Evolutionary conservation across 2,888 invertebrate genomes (phyloP).

Genomic region (Thereva unica): DNA sequence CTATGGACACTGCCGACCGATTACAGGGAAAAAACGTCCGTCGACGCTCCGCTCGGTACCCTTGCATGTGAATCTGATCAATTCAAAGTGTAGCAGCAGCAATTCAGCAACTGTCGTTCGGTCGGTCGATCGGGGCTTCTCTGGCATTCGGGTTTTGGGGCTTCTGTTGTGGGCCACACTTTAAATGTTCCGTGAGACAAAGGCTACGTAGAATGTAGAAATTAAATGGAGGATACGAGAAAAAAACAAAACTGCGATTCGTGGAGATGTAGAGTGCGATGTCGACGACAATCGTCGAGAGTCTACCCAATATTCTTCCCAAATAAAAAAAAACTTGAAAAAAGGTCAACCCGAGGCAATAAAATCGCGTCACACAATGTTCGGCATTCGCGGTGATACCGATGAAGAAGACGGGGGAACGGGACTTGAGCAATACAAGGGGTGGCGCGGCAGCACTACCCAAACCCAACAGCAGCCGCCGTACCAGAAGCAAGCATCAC

Average conservation of each 20-base stretch:
- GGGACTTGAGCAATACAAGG: conserved; percentile 7
- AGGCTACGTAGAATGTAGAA: conserved; percentile 5
- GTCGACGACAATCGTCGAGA: conserved; percentile 6
- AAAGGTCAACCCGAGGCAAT: conserved; percentile 30
- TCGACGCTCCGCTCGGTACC: too few relatives aligned
- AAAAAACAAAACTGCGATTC: conserved; percentile 10
- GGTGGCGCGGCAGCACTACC: conserved; percentile 5
- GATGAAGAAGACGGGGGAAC: background rate
- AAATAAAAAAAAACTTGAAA: conserved; percentile 11
- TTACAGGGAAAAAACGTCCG: too few relatives aligned
- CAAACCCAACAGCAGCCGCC: conserved; percentile 7
- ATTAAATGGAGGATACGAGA: conserved; percentile 11
- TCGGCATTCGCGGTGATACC: conserved; percentile 11
- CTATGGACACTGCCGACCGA: too few relatives aligned
- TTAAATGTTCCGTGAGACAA: conserved; percentile 11
- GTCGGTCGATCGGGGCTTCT: too few relatives aligned
- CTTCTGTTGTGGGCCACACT: background rate
- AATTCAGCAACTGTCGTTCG: too few relatives aligned
- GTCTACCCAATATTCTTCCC: background rate
- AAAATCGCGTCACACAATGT: conserved; percentile 32
- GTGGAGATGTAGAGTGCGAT: background rate
- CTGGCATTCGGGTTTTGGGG: too few relatives aligned
- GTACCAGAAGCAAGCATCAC: conserved; percentile 24
- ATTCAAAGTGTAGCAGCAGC: too few relatives aligned
- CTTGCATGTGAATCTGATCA: too few relatives aligned